phyloP scores from a whole-genome alignment of 2,888 invertebrate genomes.

The Nipponacmea schrenckii region DNA sequence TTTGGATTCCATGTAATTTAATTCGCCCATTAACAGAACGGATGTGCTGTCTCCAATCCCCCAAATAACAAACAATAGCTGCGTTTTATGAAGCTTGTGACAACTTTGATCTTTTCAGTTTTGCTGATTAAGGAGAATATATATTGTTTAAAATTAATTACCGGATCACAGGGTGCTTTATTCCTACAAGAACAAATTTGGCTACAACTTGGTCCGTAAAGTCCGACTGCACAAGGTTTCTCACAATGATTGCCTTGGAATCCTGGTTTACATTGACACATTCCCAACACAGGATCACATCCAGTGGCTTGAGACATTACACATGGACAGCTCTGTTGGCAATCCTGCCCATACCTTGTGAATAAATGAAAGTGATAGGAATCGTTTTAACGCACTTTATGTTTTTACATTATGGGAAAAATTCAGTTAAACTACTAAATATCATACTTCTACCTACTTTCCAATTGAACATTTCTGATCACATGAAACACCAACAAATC shows the following conservation, averaged over 20 bases:
- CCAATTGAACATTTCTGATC: slow-evolving; percentile 26
- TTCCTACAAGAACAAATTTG: slow-evolving; percentile 37
- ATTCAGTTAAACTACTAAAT: neutral
- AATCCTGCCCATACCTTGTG: slow-evolving; percentile 23
- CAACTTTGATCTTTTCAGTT: too few species aligned
- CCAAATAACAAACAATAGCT: too few species aligned
- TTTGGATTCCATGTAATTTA: too few species aligned
- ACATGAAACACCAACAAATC: slow-evolving; percentile 37
- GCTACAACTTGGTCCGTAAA: slow-evolving; percentile 37
- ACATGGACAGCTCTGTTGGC: slow-evolving; percentile 34
- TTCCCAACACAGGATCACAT: slow-evolving; percentile 33
- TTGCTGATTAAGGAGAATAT: too few species aligned
- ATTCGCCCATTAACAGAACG: too few species aligned
- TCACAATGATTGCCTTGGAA: slow-evolving; percentile 39
- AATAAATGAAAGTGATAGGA: neutral
- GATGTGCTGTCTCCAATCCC: too few species aligned
- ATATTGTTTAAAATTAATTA: slow-evolving; percentile 16
- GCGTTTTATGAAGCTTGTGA: too few species aligned
- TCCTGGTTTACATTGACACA: slow-evolving; percentile 42
- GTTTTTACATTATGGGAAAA: neutral
- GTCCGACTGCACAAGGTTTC: slow-evolving; percentile 37
- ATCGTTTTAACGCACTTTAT: too few species aligned
- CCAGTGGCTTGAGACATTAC: slow-evolving; percentile 31
- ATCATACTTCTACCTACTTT: slow-evolving; percentile 17
- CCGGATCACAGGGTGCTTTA: slow-evolving; percentile 41